Conservation (phyloP, 2,797 vertebrate species). For the Nyctibius grandis region DNA sequence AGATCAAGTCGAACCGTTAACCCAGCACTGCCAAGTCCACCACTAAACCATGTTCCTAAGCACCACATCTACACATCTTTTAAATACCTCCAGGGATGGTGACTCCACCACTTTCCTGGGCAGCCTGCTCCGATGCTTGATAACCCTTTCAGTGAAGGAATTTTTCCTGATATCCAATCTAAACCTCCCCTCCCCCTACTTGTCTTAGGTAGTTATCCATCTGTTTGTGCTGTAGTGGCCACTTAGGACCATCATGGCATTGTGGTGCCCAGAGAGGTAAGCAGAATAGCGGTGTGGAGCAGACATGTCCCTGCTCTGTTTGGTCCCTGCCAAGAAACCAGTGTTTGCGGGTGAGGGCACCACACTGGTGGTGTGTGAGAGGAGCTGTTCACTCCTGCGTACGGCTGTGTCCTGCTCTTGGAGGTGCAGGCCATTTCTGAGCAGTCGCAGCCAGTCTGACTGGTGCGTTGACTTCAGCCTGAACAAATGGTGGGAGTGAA, state of each 20-base stretch:
- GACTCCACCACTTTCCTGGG: too few species aligned
- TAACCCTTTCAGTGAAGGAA: too few species aligned
- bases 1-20: too few species aligned
- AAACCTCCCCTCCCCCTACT: too few species aligned
- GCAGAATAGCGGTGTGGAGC: background rate
- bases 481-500: background rate
- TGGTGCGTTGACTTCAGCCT: background rate
- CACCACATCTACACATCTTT: too few species aligned
- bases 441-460: background rate
- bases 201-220: background rate
- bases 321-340: background rate
- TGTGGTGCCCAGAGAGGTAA: background rate
- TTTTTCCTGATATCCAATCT: too few species aligned
- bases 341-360: background rate
- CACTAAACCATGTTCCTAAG: too few species aligned
- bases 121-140: too few species aligned
- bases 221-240: background rate
- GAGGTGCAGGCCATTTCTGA: background rate
- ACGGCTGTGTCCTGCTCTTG: fast-evolving
- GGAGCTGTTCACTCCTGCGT: background rate
- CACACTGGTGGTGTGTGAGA: background rate
- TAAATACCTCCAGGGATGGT: too few species aligned
- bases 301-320: background rate
- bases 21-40: too few species aligned
- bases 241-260: background rate